Evolutionary conservation across 2,113 vertebrate species (phyloP).

Genomic region (Ginglymostoma cirratum): DNA sequence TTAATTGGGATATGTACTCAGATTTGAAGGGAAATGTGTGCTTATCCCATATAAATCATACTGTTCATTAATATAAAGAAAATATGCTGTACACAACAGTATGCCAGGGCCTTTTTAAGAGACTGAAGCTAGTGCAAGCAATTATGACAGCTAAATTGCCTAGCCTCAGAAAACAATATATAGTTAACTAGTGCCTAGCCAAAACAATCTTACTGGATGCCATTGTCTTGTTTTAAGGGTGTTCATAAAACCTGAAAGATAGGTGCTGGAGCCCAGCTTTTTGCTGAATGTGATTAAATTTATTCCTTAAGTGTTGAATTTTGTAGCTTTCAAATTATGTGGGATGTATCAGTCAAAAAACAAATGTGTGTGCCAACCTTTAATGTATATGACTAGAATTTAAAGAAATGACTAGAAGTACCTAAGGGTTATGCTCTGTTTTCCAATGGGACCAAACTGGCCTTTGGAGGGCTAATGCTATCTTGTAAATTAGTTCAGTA

Average conservation of each 20-base stretch:
- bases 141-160: not conserved
- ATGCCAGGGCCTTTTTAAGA: not conserved
- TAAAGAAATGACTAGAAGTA: not conserved
- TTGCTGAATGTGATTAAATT: not conserved
- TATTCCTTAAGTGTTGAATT: not conserved
- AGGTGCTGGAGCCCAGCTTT: not conserved
- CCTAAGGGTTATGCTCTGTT: not conserved
- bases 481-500: not conserved
- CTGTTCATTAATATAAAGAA: too few relatives aligned
- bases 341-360: not conserved
- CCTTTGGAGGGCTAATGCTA: not conserved
- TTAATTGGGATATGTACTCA: too few relatives aligned
- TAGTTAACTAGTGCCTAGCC: not conserved
- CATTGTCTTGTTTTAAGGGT: not conserved
- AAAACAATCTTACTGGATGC: not conserved
- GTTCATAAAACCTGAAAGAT: not conserved
- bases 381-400: not conserved
- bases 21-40: too few relatives aligned
- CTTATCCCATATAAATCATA: too few relatives aligned
- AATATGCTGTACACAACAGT: not conserved
- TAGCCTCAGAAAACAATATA: not conserved
- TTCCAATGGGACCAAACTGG: not conserved
- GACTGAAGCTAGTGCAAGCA: not conserved
- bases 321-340: not conserved
- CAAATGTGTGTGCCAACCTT: not conserved